Conservation (phyloP, 2,888 invertebrate genomes). For the Ichneumoninae sp. region DNA sequence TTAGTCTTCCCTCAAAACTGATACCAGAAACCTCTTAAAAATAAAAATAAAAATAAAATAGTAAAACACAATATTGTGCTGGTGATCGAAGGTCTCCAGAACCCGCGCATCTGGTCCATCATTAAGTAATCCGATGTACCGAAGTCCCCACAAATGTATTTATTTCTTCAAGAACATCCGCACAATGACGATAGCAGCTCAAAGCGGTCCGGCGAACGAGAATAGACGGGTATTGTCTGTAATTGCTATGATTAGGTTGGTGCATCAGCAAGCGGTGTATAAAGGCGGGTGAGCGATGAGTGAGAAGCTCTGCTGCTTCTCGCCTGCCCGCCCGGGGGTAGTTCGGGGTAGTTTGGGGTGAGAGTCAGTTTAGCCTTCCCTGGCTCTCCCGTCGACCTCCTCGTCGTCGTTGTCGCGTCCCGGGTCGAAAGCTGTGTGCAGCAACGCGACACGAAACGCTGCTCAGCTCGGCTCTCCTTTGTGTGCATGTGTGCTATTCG, state of each 20-base stretch:
- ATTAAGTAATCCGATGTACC: not conserved
- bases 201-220: not conserved
- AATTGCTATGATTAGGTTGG: conserved; percentile 56
- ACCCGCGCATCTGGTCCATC: not conserved
- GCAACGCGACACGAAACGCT: conserved; percentile 54
- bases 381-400: conserved; percentile 41
- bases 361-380: conserved; percentile 46
- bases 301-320: conserved; percentile 36
- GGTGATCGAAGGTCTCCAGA: not conserved
- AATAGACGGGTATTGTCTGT: conserved; percentile 19
- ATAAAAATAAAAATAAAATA: too few relatives aligned
- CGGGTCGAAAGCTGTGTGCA: conserved; percentile 57
- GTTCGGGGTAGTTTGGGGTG: not conserved
- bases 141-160: not conserved
- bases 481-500: not conserved
- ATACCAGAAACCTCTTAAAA: too few relatives aligned
- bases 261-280: conserved; percentile 27
- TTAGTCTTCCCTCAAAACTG: conserved; percentile 29
- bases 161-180: not conserved
- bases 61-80: too few relatives aligned
- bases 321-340: conserved; percentile 4
- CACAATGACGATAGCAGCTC: not conserved
- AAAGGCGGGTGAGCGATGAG: conserved; percentile 17
- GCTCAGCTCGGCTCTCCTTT: conserved; percentile 32
- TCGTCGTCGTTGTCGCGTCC: conserved; percentile 45